Conservation (phyloP, 2,888 invertebrate species). For the Vesta saturnalis region DNA sequence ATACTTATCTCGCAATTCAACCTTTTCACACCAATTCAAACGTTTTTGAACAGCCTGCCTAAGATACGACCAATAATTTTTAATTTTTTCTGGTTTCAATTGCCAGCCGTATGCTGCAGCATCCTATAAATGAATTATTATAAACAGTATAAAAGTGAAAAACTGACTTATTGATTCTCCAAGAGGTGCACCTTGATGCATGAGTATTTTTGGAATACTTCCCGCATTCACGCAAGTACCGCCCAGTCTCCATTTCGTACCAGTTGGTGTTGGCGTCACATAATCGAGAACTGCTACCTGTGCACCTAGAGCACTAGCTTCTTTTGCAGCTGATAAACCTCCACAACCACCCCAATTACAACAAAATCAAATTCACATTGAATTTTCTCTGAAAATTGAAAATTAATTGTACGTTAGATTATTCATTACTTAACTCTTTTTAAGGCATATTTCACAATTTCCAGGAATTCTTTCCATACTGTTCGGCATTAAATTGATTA, state of each 20-base stretch:
- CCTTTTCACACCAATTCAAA: conserved; percentile 96
- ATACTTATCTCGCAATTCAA: conserved; percentile 88
- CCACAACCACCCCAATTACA: conserved; percentile 98
- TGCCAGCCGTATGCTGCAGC: conserved; percentile 85
- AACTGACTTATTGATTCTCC: conserved; percentile 86
- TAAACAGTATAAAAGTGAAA: conserved; percentile 40
- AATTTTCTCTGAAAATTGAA: too few relatives aligned
- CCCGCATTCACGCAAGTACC: conserved; percentile 98
- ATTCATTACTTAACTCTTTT: too few relatives aligned
- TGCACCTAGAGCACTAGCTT: conserved; percentile 81
- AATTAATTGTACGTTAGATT: too few relatives aligned
- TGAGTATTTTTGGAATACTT: conserved; percentile 97
- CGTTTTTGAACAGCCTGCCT: conserved; percentile 86
- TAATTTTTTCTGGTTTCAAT: conserved; percentile 69
- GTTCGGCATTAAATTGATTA: too few relatives aligned
- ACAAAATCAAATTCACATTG: conserved; percentile 90
- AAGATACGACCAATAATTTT: conserved; percentile 79
- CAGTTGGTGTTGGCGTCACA: conserved; percentile 85
- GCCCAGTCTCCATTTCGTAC: conserved; percentile 95
- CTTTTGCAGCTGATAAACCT: conserved; percentile 94
- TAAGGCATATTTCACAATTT: background rate
- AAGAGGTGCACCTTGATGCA: conserved; percentile 94
- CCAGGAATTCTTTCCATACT: too few relatives aligned
- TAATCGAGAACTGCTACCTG: conserved; percentile 88
- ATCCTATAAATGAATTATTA: conserved; percentile 67